Evolutionary conservation across 2,888 invertebrate species (phyloP), one percentile per base, ranked within the genome.

Genomic region (Agrilus cyanescens): DNA sequence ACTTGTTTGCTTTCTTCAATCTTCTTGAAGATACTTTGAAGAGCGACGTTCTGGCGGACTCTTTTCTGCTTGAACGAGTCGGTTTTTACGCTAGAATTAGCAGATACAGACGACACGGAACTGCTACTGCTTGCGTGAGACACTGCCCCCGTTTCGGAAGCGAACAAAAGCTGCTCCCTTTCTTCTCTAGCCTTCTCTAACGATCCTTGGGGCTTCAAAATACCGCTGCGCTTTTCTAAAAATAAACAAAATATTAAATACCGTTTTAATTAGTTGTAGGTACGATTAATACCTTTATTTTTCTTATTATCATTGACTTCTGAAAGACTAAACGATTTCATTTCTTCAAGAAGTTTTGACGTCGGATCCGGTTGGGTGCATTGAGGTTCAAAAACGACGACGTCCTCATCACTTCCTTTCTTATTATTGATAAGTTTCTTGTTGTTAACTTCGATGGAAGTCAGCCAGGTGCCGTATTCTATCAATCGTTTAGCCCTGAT

Each of bases 31-130:
- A 83, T 80, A 47, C 82, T 80, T 44, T 82, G 82, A 72, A 88
- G 78, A 1, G 86, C 87, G 36, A 86, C 82, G 63, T 87, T 88
- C 57, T 85, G 84, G 46, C 85, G 71, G 2, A 73, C 68, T 47
- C 75, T 70, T 49, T 68, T 66, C 41, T 53, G 50, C 54, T 61
- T 66, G 4, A 48, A 45, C 31, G 55, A 40, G 20, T 51, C 53
- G 14, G 51, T 25, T 16, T 51, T 50, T 0, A 55, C 45, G 32
- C 62, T 45, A 12, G 40, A 39, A 32, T 37, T 42, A 20, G 31
- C 38, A 12, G 44, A 25, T 25, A 25, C 41, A 15, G 30, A 38
- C 13, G 43, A 37, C 15, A 32, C 20, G 8, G 25, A 44, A 41
- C 30, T 45, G 25, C 15, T 37, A 16, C 44, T 46, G 29, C 45